Conservation (phyloP, 2,797 vertebrate species). For the Gila robusta region DNA sequence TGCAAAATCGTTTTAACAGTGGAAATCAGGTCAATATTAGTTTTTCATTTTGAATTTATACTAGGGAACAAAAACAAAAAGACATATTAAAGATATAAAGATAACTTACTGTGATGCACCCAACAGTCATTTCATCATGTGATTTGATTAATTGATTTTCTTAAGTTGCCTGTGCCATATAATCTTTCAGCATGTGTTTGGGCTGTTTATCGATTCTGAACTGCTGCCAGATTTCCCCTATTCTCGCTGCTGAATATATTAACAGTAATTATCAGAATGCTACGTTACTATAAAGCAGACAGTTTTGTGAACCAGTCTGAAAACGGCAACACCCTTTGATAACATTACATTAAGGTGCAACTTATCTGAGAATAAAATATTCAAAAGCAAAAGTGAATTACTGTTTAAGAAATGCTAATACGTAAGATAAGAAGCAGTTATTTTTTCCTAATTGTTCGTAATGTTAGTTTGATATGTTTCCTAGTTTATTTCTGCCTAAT, state of each 20-base stretch:
- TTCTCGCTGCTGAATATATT: constrained; percentile 52
- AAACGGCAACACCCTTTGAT: constrained; percentile 40
- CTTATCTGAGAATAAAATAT: constrained; percentile 46
- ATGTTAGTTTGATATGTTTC: neutral
- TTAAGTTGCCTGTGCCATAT: constrained; percentile 30
- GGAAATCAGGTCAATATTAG: neutral
- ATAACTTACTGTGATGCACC: neutral
- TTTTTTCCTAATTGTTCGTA: constrained; percentile 8
- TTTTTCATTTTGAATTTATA: constrained; percentile 12
- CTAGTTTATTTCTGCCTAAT: constrained; percentile 34
- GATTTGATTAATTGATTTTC: constrained; percentile 36
- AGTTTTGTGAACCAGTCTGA: constrained; percentile 38
- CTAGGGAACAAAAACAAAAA: neutral
- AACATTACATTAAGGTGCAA: constrained; percentile 48
- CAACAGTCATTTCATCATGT: constrained; percentile 20
- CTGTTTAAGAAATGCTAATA: constrained; percentile 46
- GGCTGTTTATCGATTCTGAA: constrained; percentile 50
- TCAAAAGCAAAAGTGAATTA: constrained; percentile 55
- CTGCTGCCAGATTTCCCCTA: constrained; percentile 25
- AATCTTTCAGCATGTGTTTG: constrained; percentile 43
- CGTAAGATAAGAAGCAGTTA: neutral
- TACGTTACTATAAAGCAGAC: constrained; percentile 24
- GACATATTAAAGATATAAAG: neutral
- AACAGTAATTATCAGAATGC: constrained; percentile 47
- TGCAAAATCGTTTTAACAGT: constrained; percentile 1